Percentiles rank a stretch among this genome's conserved stretches.
Conservation (phyloP, 2,797 vertebrate genomes). For the Sebastes paucispinis region DNA sequence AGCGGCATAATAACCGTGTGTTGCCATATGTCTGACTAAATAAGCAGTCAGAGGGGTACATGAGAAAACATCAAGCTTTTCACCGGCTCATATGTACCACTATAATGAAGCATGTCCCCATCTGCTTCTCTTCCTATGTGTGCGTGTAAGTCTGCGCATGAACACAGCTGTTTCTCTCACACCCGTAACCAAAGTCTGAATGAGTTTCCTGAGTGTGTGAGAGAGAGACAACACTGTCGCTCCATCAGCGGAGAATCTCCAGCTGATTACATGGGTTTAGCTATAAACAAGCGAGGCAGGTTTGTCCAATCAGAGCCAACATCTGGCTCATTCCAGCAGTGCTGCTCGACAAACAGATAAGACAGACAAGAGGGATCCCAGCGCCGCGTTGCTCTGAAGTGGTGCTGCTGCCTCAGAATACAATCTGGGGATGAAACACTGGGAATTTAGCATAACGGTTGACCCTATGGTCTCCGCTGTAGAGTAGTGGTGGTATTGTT, state of each 20-base stretch:
- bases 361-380: constrained; percentile 25
- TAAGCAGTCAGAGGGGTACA: constrained; percentile 70
- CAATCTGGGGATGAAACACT: constrained; percentile 23
- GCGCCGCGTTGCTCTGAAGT: constrained; percentile 13
- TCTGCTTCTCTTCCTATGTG: constrained; percentile 44
- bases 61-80: constrained; percentile 71
- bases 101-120: constrained; percentile 75
- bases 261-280: constrained; percentile 63
- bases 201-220: constrained; percentile 49
- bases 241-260: constrained; percentile 57
- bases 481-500: too few relatives aligned
- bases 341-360: constrained; percentile 31
- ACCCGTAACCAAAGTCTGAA: constrained; percentile 58
- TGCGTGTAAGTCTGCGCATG: constrained; percentile 5
- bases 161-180: constrained; percentile 64
- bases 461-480: not conserved
- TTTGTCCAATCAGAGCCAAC: constrained; percentile 70
- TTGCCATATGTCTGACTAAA: constrained; percentile 73
- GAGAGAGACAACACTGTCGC: constrained; percentile 43
- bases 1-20: constrained; percentile 59
- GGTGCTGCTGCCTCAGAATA: not conserved
- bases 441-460: not conserved
- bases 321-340: constrained; percentile 66
- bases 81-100: constrained; percentile 60
- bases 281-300: constrained; percentile 66